phyloP scores from a whole-genome alignment of 2,797 vertebrate genomes.

The Girardinus metallicus region DNA sequence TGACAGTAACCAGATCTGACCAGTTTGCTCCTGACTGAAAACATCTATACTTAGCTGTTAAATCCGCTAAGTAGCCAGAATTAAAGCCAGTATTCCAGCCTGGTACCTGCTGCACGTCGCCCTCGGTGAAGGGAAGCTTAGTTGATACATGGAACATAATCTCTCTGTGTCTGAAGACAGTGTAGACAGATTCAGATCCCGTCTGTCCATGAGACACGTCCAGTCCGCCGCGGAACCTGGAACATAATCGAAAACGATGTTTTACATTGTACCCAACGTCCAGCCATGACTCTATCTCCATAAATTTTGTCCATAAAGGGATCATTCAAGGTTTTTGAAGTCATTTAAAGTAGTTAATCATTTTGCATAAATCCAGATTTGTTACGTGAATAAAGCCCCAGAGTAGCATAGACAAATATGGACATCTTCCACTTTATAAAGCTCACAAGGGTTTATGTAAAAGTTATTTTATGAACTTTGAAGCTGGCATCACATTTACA shows the following conservation, averaged over 20 bases:
- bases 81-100: conserved; percentile 1
- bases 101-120: conserved; percentile 93
- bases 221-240: conserved; percentile 95
- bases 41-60: conserved; percentile 1
- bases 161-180: conserved; percentile 92
- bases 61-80: conserved; percentile 9
- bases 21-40: background rate
- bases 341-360: background rate
- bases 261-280: conserved; percentile 7
- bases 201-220: conserved; percentile 97
- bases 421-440: background rate
- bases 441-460: background rate
- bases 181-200: conserved; percentile 92
- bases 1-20: background rate
- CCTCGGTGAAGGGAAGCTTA: conserved; percentile 96
- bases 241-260: conserved; percentile 26
- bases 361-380: background rate
- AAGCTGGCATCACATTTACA: background rate
- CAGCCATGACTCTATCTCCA: background rate
- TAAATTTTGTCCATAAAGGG: background rate
- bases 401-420: background rate
- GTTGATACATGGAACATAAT: conserved; percentile 99
- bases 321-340: background rate
- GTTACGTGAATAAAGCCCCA: background rate
- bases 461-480: background rate